Conservation (phyloP, 2,888 invertebrate species). For the Pyrocoelia pectoralis region DNA sequence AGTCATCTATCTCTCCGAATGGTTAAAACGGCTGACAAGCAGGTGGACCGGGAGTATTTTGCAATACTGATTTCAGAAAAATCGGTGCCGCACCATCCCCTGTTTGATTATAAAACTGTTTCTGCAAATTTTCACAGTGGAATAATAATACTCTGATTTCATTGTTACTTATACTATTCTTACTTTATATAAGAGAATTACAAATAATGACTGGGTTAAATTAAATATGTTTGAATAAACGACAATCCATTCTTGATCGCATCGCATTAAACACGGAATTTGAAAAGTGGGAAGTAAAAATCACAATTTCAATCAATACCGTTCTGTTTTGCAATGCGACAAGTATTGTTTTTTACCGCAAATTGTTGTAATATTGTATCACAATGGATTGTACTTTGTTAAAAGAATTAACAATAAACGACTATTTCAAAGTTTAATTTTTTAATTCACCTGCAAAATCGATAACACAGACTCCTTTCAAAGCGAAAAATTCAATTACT, state of each 20-base stretch:
- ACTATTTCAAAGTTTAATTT: slow-evolving; percentile 24
- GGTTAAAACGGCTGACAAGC: slow-evolving; percentile 38
- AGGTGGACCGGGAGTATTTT: slow-evolving; percentile 34
- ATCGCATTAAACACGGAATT: slow-evolving; percentile 34
- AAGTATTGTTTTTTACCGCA: slow-evolving; percentile 55
- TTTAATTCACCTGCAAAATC: not conserved
- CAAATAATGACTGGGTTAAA: slow-evolving; percentile 38
- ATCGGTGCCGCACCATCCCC: slow-evolving; percentile 32
- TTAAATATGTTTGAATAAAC: slow-evolving; percentile 45
- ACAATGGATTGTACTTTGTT: slow-evolving; percentile 62
- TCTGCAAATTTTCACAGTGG: slow-evolving; percentile 48
- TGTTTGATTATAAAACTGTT: slow-evolving; percentile 49
- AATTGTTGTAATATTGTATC: slow-evolving; percentile 59
- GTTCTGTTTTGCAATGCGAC: slow-evolving; percentile 35
- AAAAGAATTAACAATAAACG: slow-evolving; percentile 57
- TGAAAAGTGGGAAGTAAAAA: slow-evolving; percentile 29
- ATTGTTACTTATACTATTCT: slow-evolving; percentile 30
- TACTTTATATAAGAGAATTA: slow-evolving; percentile 20
- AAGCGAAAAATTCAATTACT: not conserved
- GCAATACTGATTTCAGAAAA: slow-evolving; percentile 31
- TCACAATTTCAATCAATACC: slow-evolving; percentile 8
- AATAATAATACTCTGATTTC: slow-evolving; percentile 30
- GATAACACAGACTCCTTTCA: not conserved
- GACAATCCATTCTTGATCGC: slow-evolving; percentile 57
- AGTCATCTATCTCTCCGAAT: slow-evolving; percentile 60